A percentile compares a stretch with the other conserved stretches of the same genome.
These are phyloP conservation scores for Ascidia mentula DNA, from an alignment of 23 tunicate species.

Conservation along the genomic window DNA sequence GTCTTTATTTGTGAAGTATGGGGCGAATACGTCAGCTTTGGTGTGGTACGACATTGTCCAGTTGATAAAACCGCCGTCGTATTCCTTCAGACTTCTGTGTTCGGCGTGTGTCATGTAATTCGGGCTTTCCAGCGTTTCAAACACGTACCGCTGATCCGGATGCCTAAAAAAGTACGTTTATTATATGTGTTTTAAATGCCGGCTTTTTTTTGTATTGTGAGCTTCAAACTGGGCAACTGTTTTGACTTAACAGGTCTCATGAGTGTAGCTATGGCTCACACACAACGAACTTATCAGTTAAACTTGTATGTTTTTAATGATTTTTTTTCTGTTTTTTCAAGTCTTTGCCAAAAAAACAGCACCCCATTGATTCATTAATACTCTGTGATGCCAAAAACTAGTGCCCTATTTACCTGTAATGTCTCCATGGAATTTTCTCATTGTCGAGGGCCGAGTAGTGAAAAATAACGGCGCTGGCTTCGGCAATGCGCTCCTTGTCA, in stretches of 20 bases:
- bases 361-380: too few species aligned
- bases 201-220: too few species aligned
- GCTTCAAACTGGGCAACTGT: too few species aligned
- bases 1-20: neutral
- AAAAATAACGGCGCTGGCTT: conserved; percentile 10
- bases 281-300: too few species aligned
- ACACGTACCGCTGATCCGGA: conserved; percentile 6
- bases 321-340: too few species aligned
- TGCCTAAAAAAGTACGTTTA: neutral
- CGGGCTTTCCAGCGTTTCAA: neutral
- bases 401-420: conserved; percentile 5
- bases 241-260: too few species aligned
- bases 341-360: too few species aligned
- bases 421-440: conserved; percentile 19
- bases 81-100: neutral
- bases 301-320: too few species aligned
- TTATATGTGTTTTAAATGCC: too few species aligned
- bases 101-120: neutral
- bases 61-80: neutral
- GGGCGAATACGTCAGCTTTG: conserved; percentile 2
- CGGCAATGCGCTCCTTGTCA: conserved; percentile 8
- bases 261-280: too few species aligned
- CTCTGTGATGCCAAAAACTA: too few species aligned
- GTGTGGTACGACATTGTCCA: conserved; percentile 15
- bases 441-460: conserved; percentile 18